phyloP scores from a whole-genome alignment of 1,140 invertebrate genomes.

The Venustaconcha ellipsiformis region DNA sequence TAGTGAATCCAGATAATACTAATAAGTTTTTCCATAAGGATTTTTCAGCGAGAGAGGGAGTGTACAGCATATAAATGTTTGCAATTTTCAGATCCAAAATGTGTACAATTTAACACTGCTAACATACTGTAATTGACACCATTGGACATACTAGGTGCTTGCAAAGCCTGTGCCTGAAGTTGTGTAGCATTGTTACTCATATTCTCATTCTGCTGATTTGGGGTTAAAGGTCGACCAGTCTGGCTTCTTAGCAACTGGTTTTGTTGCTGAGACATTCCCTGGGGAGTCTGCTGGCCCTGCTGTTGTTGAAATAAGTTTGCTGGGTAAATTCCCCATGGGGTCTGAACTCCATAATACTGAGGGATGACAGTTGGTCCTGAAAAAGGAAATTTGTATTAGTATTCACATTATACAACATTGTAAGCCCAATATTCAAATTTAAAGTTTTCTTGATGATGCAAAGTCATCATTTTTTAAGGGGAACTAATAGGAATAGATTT shows the following conservation, averaged over 20 bases:
- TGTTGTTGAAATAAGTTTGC: conserved; percentile 58
- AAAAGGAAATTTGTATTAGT: conserved; percentile 1
- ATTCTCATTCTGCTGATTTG: conserved; percentile 52
- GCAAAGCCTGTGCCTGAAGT: conserved; percentile 36
- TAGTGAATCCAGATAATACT: too few relatives aligned
- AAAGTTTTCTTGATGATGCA: too few relatives aligned
- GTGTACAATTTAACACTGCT: neutral
- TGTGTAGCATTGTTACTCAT: conserved; percentile 38
- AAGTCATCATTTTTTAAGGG: too few relatives aligned
- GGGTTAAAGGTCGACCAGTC: conserved; percentile 73
- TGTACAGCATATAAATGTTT: too few relatives aligned
- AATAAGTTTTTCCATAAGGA: too few relatives aligned
- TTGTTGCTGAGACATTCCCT: conserved; percentile 52
- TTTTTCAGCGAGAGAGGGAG: too few relatives aligned
- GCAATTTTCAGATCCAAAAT: neutral
- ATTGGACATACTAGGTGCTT: conserved; percentile 39
- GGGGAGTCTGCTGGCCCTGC: conserved; percentile 53
- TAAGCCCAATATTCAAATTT: too few relatives aligned
- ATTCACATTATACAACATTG: too few relatives aligned
- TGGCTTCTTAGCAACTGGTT: conserved; percentile 59
- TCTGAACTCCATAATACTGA: conserved; percentile 65
- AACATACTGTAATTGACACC: neutral
- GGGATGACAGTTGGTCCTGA: conserved; percentile 64
- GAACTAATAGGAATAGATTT: too few relatives aligned
- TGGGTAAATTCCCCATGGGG: conserved; percentile 73